A percentile compares a stretch with the other conserved stretches of the same genome.
Evolutionary conservation across 2,797 vertebrate species (phyloP).

Genomic region (Notolabrus celidotus): DNA sequence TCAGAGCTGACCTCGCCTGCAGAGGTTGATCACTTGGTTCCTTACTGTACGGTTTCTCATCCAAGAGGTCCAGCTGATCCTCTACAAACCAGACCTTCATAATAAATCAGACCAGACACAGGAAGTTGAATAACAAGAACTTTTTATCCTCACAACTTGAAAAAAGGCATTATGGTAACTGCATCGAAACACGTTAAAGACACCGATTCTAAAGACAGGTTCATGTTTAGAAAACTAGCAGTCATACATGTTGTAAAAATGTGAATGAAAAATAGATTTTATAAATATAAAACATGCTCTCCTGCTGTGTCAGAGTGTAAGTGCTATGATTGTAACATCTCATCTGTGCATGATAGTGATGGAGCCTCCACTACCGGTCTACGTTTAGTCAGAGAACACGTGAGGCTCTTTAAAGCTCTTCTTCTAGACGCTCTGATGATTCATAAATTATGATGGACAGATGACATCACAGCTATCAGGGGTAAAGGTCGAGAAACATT

Average conservation of each 20-base stretch:
- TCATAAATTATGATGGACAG: slow-evolving; percentile 30
- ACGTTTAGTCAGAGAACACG: slow-evolving; percentile 14
- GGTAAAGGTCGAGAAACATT: slow-evolving; percentile 13
- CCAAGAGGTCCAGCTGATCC: too few species aligned
- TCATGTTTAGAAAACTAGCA: slow-evolving; percentile 32
- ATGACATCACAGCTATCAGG: slow-evolving; percentile 2
- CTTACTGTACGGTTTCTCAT: too few species aligned
- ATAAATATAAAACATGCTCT: slow-evolving; percentile 46
- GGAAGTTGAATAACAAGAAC: slow-evolving; percentile 15
- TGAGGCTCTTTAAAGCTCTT: too few species aligned
- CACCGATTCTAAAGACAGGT: slow-evolving; percentile 26
- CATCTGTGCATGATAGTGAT: slow-evolving; percentile 35
- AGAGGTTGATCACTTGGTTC: too few species aligned
- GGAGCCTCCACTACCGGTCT: slow-evolving; percentile 10
- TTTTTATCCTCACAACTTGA: slow-evolving; percentile 57
- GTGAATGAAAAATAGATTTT: slow-evolving; percentile 40
- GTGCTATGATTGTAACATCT: slow-evolving; percentile 35
- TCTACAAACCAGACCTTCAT: too few species aligned
- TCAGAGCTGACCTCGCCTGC: too few species aligned
- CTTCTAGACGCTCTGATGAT: slow-evolving; percentile 19
- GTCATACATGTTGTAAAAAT: slow-evolving; percentile 24
- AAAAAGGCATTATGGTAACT: slow-evolving; percentile 37
- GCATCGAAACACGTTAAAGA: slow-evolving; percentile 32
- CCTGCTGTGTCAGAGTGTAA: slow-evolving; percentile 33
- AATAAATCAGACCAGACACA: slow-evolving; percentile 7